Evolutionary conservation across 2,113 vertebrate species (phyloP), one percentile per base, ranked within the genome.

Genomic region (Colius striatus): DNA sequence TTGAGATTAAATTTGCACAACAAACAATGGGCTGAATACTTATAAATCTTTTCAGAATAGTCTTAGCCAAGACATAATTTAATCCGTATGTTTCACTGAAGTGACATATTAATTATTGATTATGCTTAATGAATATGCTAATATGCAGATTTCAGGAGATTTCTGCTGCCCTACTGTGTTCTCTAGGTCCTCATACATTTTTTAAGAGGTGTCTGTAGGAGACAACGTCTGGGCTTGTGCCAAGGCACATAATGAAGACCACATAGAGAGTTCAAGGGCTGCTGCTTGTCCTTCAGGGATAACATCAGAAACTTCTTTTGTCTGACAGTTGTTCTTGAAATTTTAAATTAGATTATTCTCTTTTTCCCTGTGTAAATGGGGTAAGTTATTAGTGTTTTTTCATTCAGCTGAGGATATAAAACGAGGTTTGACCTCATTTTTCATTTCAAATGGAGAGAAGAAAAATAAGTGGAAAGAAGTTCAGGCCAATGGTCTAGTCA

Each of bases 61-160:
- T 84, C 67, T 73, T 72, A 81, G 92, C 95, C 91, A 94, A 89
- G 91, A 84, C 86, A 66, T 95, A 87, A 96, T 97, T 97, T 89
- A 93, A 97, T 88, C 96, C 38, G 1, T 96, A 92, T 74, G 96
- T 91, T 98, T 90, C 51, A 11, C 76, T 93, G 90, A 94, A 96
- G 92, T 95, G 96, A 94, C 81, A 85, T 93, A 97, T 98, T 97
- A 97, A 97, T 98, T 97, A 98, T 97, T 98, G 97, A 98, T 97
- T 94, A 81, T n/a, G 71, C 94, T 95, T 98, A 98, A 98, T 97
- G 96, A 98, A 94, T 97, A 97, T 97, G 96, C 85, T 98, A 97
- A 97, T 97, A 66, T 84, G 34, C 65, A 94, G 94, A 89, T 87
- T 94, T 94, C 95, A 45, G 93, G 96, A 95, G 86, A 60, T 72